Evolutionary conservation across 2,888 invertebrate species (phyloP).

Genomic region (Aphodius sticticus): DNA sequence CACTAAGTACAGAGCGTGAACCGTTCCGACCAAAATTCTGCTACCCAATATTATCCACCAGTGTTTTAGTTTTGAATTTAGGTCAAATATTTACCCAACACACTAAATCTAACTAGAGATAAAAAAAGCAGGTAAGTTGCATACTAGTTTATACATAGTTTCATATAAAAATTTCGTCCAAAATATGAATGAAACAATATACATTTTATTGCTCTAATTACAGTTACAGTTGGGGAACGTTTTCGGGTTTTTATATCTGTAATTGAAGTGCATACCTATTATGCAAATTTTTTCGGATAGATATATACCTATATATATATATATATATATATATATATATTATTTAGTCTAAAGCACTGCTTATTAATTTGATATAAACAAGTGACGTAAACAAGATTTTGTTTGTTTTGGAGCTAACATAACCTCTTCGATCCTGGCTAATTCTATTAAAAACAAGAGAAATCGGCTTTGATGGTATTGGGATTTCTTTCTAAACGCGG

Average conservation of each 20-base stretch:
- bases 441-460: slow-evolving; percentile 7
- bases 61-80: slow-evolving; percentile 20
- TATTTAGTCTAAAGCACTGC: not conserved
- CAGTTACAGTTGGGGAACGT: not conserved
- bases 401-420: not conserved
- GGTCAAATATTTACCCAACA: not conserved
- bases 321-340: not conserved
- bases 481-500: not conserved
- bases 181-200: slow-evolving; percentile 8
- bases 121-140: slow-evolving; percentile 9
- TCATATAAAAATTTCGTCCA: not conserved
- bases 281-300: not conserved
- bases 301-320: not conserved
- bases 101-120: not conserved
- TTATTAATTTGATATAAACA: not conserved
- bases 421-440: not conserved
- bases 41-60: not conserved
- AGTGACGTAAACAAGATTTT: not conserved
- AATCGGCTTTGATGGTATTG: not conserved
- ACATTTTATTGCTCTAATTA: not conserved
- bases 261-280: not conserved
- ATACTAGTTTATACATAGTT: not conserved
- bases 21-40: not conserved
- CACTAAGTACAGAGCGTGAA: not conserved
- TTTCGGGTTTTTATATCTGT: not conserved